A percentile compares a stretch with the other conserved stretches of the same genome.
Conservation (phyloP, 2,797 vertebrate species). For the Propithecus deckenii region DNA sequence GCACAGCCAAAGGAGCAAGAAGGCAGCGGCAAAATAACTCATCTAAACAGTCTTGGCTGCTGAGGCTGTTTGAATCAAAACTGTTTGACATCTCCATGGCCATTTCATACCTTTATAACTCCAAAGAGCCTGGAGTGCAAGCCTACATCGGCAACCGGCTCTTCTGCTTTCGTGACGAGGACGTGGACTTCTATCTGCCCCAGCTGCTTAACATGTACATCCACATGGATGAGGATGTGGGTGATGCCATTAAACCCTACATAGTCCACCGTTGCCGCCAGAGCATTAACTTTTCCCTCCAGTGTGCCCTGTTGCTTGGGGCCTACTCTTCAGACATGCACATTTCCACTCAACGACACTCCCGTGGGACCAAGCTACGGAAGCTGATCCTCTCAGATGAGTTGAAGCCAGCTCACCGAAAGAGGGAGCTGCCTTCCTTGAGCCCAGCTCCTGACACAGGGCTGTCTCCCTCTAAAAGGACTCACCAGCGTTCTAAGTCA, state of each 20-base stretch:
- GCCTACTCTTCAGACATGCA: constrained; percentile 99
- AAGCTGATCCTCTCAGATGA: constrained; percentile 97
- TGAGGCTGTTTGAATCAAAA: constrained; percentile 97
- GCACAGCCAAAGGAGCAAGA: constrained; percentile 86
- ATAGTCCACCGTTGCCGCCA: constrained; percentile 97
- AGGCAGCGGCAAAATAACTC: constrained; percentile 92
- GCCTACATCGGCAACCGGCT: constrained; percentile 98
- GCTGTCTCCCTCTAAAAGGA: constrained; percentile 95
- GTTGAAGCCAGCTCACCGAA: constrained; percentile 90
- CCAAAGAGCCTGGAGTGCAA: constrained; percentile 97
- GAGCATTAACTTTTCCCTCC: constrained; percentile 95
- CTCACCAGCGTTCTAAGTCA: constrained; percentile 98
- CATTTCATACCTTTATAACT: constrained; percentile 97
- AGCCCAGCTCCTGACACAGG: constrained; percentile 84
- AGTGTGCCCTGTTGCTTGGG: constrained; percentile 94
- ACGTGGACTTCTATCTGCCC: constrained; percentile 96
- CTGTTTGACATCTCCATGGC: constrained; percentile 99
- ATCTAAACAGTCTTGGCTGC: constrained; percentile 96
- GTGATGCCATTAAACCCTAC: constrained; percentile 97
- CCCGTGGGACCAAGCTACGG: constrained; percentile 95
- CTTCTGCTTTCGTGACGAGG: constrained; percentile 94
- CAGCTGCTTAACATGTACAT: constrained; percentile 99
- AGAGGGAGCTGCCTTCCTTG: constrained; percentile 83
- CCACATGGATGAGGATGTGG: constrained; percentile 98
- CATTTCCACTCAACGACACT: constrained; percentile 97